Percentiles rank a stretch among this genome's conserved stretches.
Evolutionary conservation across 2,888 invertebrate genomes (phyloP).

Genomic region (Caenorhabditis becei): DNA sequence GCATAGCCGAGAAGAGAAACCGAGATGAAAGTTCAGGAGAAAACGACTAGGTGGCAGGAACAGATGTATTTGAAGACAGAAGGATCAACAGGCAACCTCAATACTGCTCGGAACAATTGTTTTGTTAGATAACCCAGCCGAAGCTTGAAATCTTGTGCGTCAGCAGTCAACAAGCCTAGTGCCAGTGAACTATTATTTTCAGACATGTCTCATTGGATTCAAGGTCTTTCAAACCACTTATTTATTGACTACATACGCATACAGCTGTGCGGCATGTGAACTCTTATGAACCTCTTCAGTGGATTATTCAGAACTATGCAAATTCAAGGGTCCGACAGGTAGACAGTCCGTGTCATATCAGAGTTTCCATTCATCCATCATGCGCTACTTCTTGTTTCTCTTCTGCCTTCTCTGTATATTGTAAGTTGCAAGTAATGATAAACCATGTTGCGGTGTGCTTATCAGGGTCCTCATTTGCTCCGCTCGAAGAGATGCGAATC

Average conservation of each 20-base stretch:
- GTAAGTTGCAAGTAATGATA: constrained; percentile 10
- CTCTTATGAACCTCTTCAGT: constrained; percentile 5
- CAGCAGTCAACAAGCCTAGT: too few species aligned
- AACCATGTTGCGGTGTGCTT: not conserved
- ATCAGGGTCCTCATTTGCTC: not conserved
- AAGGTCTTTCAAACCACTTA: too few species aligned
- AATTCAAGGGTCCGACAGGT: constrained; percentile 15
- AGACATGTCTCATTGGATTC: too few species aligned
- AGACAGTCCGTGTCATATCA: not conserved
- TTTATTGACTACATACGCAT: too few species aligned
- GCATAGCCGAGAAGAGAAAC: constrained; percentile 21
- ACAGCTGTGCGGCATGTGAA: too few species aligned
- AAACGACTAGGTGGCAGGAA: not conserved
- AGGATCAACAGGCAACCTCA: not conserved
- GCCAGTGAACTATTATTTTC: too few species aligned
- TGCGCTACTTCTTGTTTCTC: constrained; percentile 15
- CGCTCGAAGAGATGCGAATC: constrained; percentile 68
- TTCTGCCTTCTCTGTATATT: constrained; percentile 1
- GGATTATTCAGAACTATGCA: constrained; percentile 14
- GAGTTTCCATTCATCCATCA: not conserved
- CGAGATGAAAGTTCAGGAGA: constrained; percentile 52
- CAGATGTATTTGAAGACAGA: not conserved
- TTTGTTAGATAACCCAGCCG: too few species aligned
- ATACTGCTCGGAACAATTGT: too few species aligned
- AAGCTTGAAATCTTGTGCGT: too few species aligned